These are phyloP conservation scores for Ennomos quercinarius DNA, from an alignment of 2,888 invertebrate genomes.

Conservation along the genomic window DNA sequence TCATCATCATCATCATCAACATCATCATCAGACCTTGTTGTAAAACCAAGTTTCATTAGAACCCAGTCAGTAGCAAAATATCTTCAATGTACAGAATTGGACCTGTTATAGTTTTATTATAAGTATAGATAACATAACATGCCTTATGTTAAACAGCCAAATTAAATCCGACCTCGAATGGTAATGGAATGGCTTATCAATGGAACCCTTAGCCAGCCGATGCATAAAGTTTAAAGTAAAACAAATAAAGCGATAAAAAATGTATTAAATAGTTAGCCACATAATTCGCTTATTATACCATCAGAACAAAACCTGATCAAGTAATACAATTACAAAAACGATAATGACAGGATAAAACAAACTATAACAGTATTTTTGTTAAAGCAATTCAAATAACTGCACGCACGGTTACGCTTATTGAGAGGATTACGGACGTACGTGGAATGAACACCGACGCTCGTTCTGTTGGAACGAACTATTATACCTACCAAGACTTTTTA, in stretches of 20 bases:
- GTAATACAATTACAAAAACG: slow-evolving; percentile 54
- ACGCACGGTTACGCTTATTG: slow-evolving; percentile 77
- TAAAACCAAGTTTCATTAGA: too few relatives aligned
- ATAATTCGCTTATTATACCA: slow-evolving; percentile 31
- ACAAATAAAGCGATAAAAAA: not conserved
- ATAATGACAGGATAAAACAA: slow-evolving; percentile 55
- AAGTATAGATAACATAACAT: too few relatives aligned
- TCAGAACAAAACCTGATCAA: slow-evolving; percentile 43
- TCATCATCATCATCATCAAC: too few relatives aligned
- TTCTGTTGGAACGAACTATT: slow-evolving; percentile 1
- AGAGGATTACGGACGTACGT: slow-evolving; percentile 71
- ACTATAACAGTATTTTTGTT: slow-evolving; percentile 65
- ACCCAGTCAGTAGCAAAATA: too few relatives aligned
- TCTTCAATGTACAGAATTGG: too few relatives aligned
- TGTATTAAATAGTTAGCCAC: slow-evolving; percentile 6
- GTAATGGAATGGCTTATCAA: too few relatives aligned
- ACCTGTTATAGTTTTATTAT: too few relatives aligned
- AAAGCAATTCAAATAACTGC: slow-evolving; percentile 72
- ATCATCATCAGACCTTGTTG: too few relatives aligned
- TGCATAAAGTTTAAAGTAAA: too few relatives aligned
- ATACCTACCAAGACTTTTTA: slow-evolving; percentile 9
- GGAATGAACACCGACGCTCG: slow-evolving; percentile 47
- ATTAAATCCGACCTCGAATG: too few relatives aligned
- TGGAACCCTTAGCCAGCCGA: too few relatives aligned
- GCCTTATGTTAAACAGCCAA: too few relatives aligned